Evolutionary conservation across 2,888 invertebrate species (phyloP), one percentile per base, ranked within the genome.

Genomic region (Eurytoma adleriae): DNA sequence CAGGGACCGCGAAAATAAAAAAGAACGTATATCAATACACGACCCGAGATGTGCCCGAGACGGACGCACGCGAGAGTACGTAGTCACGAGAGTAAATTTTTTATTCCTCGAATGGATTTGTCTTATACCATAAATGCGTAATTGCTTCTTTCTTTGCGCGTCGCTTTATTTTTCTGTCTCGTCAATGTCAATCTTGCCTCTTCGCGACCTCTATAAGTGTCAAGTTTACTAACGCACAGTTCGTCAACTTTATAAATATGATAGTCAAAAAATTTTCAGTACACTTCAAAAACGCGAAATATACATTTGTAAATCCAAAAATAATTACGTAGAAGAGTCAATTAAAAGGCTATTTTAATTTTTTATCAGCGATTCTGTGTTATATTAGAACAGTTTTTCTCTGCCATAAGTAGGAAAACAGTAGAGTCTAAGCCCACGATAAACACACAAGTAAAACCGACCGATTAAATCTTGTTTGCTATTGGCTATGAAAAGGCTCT

Each of bases 101-200:
- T 52, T 52, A 50, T 50, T 59, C 30, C 16, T 72, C 61, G 27
- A 30, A 30, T 30, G 4, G 40, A 2, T 54, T 16, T 68, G 16
- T 27, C 24, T 40, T 48, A 4, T 7, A 40, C n/a, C 4, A 20
- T 48, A 66, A 74, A 74, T 66, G 52, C 64, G 24, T 74, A 66
- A 74, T 74, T 66, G 48, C 24, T 24, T 7, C 24, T 66, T 74
- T 57, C 57, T 66, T n/a, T n/a, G 18, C 30, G 40, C 48, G 40
- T n/a, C 30, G 13, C 40, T 40, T 40, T 40, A 40, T 64, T 64
- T 64, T 64, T 64, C 64, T 30, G 30, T 7, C 64, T 64, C 40
- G 64, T 64, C 64, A 64, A 18, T 40, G 40, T 64, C 64, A 64
- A 18, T 64, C 40, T 18, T 18, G 64, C 40, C 40, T 40, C 18